phyloP scores from a whole-genome alignment of 2,888 invertebrate genomes.

The Melipona bicolor region DNA sequence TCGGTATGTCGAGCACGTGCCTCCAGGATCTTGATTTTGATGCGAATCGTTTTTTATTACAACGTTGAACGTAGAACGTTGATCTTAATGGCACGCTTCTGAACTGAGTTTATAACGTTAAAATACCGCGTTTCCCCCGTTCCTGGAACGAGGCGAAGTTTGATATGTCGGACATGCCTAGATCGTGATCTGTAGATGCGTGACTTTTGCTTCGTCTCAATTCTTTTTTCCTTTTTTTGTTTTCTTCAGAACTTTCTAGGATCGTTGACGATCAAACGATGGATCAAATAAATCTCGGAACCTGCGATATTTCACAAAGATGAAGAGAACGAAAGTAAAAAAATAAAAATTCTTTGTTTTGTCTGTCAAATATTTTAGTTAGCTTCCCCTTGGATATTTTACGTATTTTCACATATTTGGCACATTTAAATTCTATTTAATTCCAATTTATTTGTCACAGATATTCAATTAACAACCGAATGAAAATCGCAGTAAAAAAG shows the following conservation, averaged over 20 bases:
- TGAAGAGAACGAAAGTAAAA: neutral
- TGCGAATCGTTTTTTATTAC: conserved; percentile 17
- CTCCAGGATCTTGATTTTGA: conserved; percentile 40
- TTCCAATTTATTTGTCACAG: no score
- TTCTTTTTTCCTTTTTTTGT: neutral
- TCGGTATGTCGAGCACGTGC: conserved; percentile 42
- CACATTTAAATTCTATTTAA: no score
- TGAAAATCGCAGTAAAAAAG: no score
- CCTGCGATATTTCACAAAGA: neutral
- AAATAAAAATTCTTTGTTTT: no score
- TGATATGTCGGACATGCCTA: conserved; percentile 32
- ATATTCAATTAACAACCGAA: no score
- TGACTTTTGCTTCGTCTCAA: neutral
- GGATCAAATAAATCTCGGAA: neutral
- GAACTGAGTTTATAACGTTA: conserved; percentile 1
- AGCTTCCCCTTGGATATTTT: no score
- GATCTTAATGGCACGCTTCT: conserved; percentile 10
- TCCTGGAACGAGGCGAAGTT: conserved; percentile 30
- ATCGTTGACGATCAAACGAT: neutral
- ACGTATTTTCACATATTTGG: no score
- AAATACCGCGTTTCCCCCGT: neutral
- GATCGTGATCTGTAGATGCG: conserved; percentile 16
- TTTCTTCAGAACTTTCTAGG: neutral
- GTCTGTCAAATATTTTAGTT: no score
- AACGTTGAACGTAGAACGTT: conserved; percentile 1